Evolutionary conservation across 2,113 vertebrate genomes (phyloP), one percentile per base, ranked within the genome.

Genomic region (Nestor notabilis): DNA sequence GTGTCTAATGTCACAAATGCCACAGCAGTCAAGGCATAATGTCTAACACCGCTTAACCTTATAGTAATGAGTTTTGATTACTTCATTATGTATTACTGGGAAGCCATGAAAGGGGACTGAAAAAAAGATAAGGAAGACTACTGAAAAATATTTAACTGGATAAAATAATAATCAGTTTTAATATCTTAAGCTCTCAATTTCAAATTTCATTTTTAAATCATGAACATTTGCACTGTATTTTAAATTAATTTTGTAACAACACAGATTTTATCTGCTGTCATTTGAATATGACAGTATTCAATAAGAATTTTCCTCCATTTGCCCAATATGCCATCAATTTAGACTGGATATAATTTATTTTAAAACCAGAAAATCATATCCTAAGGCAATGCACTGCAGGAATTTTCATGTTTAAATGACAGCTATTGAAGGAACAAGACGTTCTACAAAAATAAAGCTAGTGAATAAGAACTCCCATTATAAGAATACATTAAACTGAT

Each of bases 351-450:
- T 96, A 7, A 97, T 93, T 97, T 97, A 97, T 97, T 98, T 96
- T 96, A 89, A 97, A 95, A 94, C 17, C 68, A 93, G 83, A 96
- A 97, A 96, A 94, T 92, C 60, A 58, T 97, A 93, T 87, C 97
- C 94, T 95, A 66, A 96, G 95, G 95, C 95, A 93, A 75, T 82
- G 18, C 43, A 94, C 81, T 83, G 87, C 41, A 93, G 79, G 86
- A 96, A 95, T 33, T 95, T 96, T 97, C 89, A 95, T 83, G 82
- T 95, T 98, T 95, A 97, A 98, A 95, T 97, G 95, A 96, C 84
- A 95, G 55, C 90, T 95, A 90, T 95, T 88, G 86, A 94, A 95
- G 66, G 88, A 98, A 94, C 65, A 96, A 96, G 93, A 91, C 24
- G 46, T 61, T 39, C 43, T 95, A 96, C 69, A 96, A 97, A 96